phyloP scores from a whole-genome alignment of 2,113 vertebrate genomes.

The Eidolon helvum region DNA sequence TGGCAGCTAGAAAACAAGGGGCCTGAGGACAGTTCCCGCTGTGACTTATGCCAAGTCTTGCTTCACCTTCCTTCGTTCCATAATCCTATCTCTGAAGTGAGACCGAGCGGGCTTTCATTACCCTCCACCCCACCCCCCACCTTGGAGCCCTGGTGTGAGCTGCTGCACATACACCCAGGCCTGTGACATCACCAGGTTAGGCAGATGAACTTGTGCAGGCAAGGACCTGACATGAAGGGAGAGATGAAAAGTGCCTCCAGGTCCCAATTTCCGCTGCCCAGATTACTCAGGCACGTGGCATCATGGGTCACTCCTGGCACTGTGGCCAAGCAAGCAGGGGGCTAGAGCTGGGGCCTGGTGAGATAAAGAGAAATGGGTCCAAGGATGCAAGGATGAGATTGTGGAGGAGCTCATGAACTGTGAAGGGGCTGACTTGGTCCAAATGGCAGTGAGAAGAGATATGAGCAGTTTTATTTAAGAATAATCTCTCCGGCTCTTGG shows the following conservation, averaged over 20 bases:
- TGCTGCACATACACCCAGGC: not conserved
- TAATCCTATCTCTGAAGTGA: not conserved
- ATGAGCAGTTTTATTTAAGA: not conserved
- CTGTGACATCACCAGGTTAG: slow-evolving; percentile 14
- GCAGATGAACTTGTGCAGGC: not conserved
- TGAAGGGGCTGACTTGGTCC: not conserved
- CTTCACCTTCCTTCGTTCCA: not conserved
- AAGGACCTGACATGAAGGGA: slow-evolving; percentile 12
- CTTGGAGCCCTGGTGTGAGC: not conserved
- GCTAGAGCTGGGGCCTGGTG: not conserved
- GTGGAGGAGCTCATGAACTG: not conserved
- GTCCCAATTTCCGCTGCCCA: not conserved
- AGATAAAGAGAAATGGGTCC: not conserved
- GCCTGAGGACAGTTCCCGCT: not conserved
- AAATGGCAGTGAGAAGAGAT: not conserved
- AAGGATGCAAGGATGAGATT: not conserved
- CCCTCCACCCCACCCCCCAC: not conserved
- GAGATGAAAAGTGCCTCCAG: not conserved
- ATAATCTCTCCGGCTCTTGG: not conserved
- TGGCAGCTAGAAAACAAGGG: not conserved
- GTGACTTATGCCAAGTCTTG: not conserved
- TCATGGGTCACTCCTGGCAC: not conserved
- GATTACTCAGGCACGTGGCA: slow-evolving; percentile 20
- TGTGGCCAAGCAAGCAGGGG: not conserved
- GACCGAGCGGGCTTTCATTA: not conserved